Evolutionary conservation across 2,113 vertebrate genomes (phyloP), one percentile per base, ranked within the genome.

Genomic region (Eulacestoma nigropectus): DNA sequence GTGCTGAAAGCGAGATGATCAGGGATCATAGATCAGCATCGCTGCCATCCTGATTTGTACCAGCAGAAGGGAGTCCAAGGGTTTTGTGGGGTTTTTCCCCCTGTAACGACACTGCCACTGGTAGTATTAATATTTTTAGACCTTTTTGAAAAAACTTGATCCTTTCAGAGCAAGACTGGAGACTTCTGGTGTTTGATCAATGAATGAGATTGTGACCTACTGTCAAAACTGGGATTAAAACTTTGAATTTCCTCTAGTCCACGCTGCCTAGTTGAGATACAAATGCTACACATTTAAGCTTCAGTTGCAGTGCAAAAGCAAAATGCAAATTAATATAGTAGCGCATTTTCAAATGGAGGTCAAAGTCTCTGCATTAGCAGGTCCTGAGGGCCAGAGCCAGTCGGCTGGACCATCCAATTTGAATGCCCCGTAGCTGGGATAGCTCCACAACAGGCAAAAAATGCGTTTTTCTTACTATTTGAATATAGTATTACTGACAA

Each of bases 81-180:
- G 8, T 44, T 91, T 56, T 16, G 16, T 11, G 2, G 10, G 11
- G 6, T 5, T 32, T 16, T 3, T 5, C 6, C 13, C 5, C 1
- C 35, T 64, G 3, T 42, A 46, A 17, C 11, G 29, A 16, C 20
- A 7, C 6, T 39, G 10, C 21, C 74, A 4, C 30, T 29, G 10
- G 10, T 27, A 73, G 2, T 33, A 46, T 14, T 52, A 33, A 60
- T 11, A 3, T 57, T 87, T 93, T 88, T 32, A 53, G n/a, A 85
- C 32, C 16, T 83, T 91, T 83, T 46, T 93, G 46, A 33, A 57
- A 64, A 87, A 82, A 7, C 13, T 22, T 21, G 13, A 44, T 87
- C 17, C 10, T 69, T 64, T 30, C 26, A 30, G 33, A 12, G 42
- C 20, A n/a, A 46, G 77, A 39, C 29, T 52, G 52, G 21, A 35